phyloP scores from a whole-genome alignment of 2,888 invertebrate genomes.

The Molanna angustata region DNA sequence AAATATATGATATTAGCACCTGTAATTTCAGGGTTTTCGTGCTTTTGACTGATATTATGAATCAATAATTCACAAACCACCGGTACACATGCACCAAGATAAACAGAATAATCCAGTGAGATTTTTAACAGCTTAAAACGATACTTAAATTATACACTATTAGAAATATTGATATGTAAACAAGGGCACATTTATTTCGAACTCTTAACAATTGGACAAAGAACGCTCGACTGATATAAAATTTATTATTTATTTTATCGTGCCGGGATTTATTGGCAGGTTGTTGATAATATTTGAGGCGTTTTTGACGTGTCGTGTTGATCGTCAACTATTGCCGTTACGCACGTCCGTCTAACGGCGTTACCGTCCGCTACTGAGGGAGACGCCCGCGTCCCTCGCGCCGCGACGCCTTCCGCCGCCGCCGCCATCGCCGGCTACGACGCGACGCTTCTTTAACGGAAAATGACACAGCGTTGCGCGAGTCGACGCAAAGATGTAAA shows the following conservation, averaged over 20 bases:
- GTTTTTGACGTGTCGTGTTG: slow-evolving; percentile 10
- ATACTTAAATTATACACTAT: slow-evolving; percentile 10
- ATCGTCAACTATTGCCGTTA: slow-evolving; percentile 6
- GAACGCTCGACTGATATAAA: neutral
- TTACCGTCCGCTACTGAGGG: slow-evolving; percentile 22
- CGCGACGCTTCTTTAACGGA: too few species aligned
- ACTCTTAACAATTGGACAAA: too few species aligned
- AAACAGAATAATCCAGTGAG: slow-evolving; percentile 13
- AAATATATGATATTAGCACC: too few species aligned
- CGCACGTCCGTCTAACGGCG: slow-evolving; percentile 25
- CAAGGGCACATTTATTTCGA: slow-evolving; percentile 23
- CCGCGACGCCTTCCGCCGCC: slow-evolving; percentile 15
- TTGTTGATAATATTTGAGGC: slow-evolving; percentile 14
- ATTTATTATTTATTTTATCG: neutral
- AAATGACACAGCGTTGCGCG: too few species aligned
- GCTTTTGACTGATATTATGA: too few species aligned
- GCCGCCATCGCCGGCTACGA: too few species aligned
- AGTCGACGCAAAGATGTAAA: too few species aligned
- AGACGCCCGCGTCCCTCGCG: slow-evolving; percentile 16
- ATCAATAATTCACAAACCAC: slow-evolving; percentile 23
- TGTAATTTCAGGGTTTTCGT: too few species aligned
- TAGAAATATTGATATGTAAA: slow-evolving; percentile 22
- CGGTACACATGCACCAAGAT: slow-evolving; percentile 19
- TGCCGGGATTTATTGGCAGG: neutral
- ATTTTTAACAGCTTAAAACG: neutral